Evolutionary conservation across 1,140 invertebrate species (phyloP), one percentile per base, ranked within the genome.

Genomic region (Heliconius hermathena): DNA sequence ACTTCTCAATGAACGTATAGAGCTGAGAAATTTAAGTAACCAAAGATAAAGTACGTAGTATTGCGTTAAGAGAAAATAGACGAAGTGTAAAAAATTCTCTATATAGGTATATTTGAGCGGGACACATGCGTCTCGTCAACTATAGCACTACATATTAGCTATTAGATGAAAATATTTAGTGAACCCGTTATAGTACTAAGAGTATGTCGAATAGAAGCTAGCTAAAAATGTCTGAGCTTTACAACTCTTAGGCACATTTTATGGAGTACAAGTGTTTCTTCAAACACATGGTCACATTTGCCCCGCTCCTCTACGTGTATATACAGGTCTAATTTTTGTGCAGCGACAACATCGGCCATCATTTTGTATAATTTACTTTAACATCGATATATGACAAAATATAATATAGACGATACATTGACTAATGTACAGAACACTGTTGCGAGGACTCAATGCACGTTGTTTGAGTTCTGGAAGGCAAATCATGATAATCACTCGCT

Each of bases 211-310:
- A 81, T 87, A 88, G 84, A 90, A 88, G 87, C 88, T 90, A 77
- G 87, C 88, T 91, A 87, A 89, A 82, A 86, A 82, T 87, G 82
- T 86, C 74, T 82, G 84, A 88, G 87, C 66, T 82, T 81, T 74
- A 38, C 79, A 88, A 89, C 89, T 88, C 87, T 89, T 90, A 92
- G 91, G 90, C 90, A 92, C 90, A 90, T 90, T 89, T 87, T 88
- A 89, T 88, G 85, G 84, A 87, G 85, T 90, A 77, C 78, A 81
- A 81, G 77, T 82, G 83, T 80, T 78, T 82, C 82, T 73, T 81
- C 76, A 77, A 57, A 79, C 74, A 82, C 74, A 82, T 74, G 75
- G 83, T 76, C 82, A 85, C 89, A 87, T 89, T 79, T 88, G 87
- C 84, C 87, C 88, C 88, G 88, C 88, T 90, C 84, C 41, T 77